Percentiles rank a stretch among this genome's conserved stretches.
phyloP scores from a whole-genome alignment of 1,140 invertebrate species.

The Lucilia sericata region DNA sequence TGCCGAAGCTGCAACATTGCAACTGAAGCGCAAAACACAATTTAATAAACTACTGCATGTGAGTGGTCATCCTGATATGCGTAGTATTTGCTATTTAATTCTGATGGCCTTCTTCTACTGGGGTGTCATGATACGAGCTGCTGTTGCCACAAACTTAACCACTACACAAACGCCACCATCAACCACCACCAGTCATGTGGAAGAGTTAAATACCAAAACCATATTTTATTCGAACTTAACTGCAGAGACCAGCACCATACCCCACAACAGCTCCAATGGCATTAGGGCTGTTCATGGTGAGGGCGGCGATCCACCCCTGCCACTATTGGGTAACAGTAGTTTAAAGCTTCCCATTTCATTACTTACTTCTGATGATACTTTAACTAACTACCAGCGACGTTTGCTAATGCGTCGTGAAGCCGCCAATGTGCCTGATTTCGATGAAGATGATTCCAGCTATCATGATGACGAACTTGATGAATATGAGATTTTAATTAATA shows the following conservation, averaged over 20 bases:
- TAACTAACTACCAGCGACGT: constrained; percentile 29
- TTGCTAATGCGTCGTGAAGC: constrained; percentile 54
- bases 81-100: constrained; percentile 50
- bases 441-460: constrained; percentile 65
- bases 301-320: neutral
- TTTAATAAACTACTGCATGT: constrained; percentile 49
- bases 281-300: neutral
- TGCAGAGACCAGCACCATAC: neutral
- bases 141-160: constrained; percentile 47
- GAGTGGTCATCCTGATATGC: constrained; percentile 30
- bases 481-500: constrained; percentile 64
- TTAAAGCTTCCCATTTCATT: neutral
- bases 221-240: neutral
- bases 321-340: constrained; percentile 13
- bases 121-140: constrained; percentile 60
- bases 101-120: constrained; percentile 60
- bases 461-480: constrained; percentile 63
- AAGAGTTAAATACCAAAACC: neutral
- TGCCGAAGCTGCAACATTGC: constrained; percentile 27
- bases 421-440: constrained; percentile 63
- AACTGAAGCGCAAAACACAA: constrained; percentile 38
- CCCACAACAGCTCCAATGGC: neutral
- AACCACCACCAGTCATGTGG: neutral
- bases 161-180: neutral
- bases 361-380: constrained; percentile 46